Evolutionary conservation across 1,140 invertebrate genomes (phyloP).

Genomic region (Calycopis cecrops): DNA sequence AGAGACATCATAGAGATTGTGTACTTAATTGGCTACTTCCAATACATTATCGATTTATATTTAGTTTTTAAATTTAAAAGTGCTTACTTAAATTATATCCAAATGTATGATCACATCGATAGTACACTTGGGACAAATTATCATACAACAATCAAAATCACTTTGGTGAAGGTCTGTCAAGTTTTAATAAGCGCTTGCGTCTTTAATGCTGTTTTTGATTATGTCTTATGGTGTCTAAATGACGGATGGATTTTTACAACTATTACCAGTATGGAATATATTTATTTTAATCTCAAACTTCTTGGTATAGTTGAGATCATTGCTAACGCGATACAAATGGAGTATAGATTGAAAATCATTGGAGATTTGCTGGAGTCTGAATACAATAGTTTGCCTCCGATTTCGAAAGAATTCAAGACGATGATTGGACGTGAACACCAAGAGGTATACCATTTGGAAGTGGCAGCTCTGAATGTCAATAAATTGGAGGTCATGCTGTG

Average conservation of each 20-base stretch:
- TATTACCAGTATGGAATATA: background rate
- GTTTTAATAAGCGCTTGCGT: background rate
- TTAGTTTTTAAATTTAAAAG: background rate
- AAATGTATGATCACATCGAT: background rate
- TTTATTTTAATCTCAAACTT: background rate
- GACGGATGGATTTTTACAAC: background rate
- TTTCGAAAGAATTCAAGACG: too few relatives aligned
- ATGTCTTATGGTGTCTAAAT: background rate
- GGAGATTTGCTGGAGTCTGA: slow-evolving; percentile 3
- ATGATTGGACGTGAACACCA: too few relatives aligned
- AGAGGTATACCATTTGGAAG: background rate
- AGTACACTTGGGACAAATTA: background rate
- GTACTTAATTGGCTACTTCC: slow-evolving; percentile 1
- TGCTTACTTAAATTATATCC: background rate
- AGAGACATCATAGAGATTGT: background rate
- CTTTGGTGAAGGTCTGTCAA: background rate
- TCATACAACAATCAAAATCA: background rate
- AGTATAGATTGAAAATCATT: background rate
- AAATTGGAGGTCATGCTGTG: background rate
- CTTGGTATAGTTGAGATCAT: background rate
- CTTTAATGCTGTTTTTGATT: background rate
- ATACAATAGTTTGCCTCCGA: background rate
- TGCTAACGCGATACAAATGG: background rate
- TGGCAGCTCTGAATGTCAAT: background rate
- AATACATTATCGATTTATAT: background rate